Conservation (phyloP, 1,140 invertebrate genomes). For the Thaumetopoea pityocampa region DNA sequence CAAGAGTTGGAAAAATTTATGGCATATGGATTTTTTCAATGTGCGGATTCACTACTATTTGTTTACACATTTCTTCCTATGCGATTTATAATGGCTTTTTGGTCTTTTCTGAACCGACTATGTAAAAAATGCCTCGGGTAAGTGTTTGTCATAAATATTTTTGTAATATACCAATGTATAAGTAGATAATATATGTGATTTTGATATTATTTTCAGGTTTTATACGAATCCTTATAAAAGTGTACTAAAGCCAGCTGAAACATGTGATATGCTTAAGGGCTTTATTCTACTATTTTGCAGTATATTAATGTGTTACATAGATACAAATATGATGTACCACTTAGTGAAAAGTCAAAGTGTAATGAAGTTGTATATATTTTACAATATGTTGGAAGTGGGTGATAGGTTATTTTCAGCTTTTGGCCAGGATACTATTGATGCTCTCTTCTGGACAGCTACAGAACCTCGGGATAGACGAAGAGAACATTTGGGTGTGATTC, state of each 20-base stretch:
- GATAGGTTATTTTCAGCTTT: slow-evolving; percentile 97
- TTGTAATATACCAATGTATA: not conserved
- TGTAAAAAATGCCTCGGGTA: slow-evolving; percentile 85
- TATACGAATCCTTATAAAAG: slow-evolving; percentile 57
- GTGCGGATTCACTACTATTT: slow-evolving; percentile 98
- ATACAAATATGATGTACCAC: slow-evolving; percentile 99
- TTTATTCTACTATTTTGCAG: slow-evolving; percentile 90
- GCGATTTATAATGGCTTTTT: slow-evolving; percentile 91
- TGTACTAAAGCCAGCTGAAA: slow-evolving; percentile 91
- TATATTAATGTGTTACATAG: slow-evolving; percentile 91
- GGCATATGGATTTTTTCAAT: slow-evolving; percentile 97
- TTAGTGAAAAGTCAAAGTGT: slow-evolving; percentile 98
- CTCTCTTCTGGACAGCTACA: slow-evolving; percentile 97
- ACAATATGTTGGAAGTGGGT: slow-evolving; percentile 99
- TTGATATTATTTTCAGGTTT: slow-evolving; percentile 40
- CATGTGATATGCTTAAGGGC: slow-evolving; percentile 97
- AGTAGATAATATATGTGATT: slow-evolving; percentile 3
- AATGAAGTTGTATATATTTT: slow-evolving; percentile 99
- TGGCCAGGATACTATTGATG: slow-evolving; percentile 98
- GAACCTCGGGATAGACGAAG: slow-evolving; percentile 89
- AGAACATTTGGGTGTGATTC: slow-evolving; percentile 90
- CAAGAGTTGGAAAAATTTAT: slow-evolving; percentile 95
- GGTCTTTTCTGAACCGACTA: slow-evolving; percentile 84
- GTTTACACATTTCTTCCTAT: slow-evolving; percentile 98
- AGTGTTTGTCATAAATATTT: too few relatives aligned